These are phyloP conservation scores for Tinea pellionella DNA, from an alignment of 2,888 invertebrate genomes.

Conservation along the genomic window DNA sequence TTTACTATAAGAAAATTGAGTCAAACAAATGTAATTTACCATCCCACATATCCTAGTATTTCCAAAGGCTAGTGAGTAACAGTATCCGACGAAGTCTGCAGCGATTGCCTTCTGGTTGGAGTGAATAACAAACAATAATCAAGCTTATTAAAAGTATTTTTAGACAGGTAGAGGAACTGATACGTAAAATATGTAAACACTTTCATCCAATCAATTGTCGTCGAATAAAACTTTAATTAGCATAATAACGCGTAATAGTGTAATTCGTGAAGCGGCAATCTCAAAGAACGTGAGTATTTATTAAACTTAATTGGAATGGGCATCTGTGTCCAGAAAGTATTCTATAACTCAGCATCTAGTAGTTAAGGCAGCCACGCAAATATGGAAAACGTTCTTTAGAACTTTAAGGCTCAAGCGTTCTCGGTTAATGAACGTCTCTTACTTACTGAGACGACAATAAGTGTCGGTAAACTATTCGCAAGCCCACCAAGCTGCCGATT, in stretches of 20 bases:
- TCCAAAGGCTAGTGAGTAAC: too few species aligned
- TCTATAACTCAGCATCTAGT: constrained; percentile 16
- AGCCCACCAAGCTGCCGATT: constrained; percentile 31
- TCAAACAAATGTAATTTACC: not conserved
- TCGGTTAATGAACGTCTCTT: constrained; percentile 32
- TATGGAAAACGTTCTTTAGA: constrained; percentile 30
- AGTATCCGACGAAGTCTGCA: too few species aligned
- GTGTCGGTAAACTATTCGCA: constrained; percentile 38
- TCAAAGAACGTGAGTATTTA: constrained; percentile 17
- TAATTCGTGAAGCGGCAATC: constrained; percentile 11
- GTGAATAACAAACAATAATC: too few species aligned
- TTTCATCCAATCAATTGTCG: too few species aligned
- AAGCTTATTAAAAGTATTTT: too few species aligned
- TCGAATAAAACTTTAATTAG: not conserved
- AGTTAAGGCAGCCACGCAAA: constrained; percentile 20
- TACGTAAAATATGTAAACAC: too few species aligned
- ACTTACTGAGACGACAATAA: constrained; percentile 45
- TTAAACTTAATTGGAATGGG: constrained; percentile 19
- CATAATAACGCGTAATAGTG: not conserved
- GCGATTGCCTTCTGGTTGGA: too few species aligned
- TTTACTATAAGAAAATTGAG: not conserved
- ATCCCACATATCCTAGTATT: too few species aligned
- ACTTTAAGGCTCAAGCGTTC: constrained; percentile 26
- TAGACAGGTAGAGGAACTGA: too few species aligned
- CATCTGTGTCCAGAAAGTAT: constrained; percentile 14